Evolutionary conservation across 2,888 invertebrate genomes (phyloP).

Genomic region (Orgyia antiqua): DNA sequence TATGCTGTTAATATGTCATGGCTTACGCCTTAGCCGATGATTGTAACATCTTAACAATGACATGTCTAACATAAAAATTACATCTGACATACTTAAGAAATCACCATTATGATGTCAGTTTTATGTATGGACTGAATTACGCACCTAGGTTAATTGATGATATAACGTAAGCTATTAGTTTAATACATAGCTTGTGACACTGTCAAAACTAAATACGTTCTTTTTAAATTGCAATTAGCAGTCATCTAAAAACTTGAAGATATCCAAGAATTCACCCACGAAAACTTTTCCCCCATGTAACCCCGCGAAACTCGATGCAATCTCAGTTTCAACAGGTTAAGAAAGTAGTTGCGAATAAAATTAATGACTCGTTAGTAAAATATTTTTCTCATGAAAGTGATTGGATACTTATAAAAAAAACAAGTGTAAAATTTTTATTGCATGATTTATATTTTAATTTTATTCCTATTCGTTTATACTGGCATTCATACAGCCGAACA

Average conservation of each 20-base stretch:
- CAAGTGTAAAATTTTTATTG: no score
- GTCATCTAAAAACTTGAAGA: no score
- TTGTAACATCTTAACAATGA: slow-evolving; percentile 12
- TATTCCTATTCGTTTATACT: no score
- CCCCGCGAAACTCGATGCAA: slow-evolving; percentile 15
- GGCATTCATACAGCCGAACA: no score
- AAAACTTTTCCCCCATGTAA: slow-evolving; percentile 28
- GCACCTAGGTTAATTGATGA: no score
- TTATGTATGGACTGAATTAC: no score
- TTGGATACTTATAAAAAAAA: slow-evolving; percentile 7
- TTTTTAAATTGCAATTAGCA: no score
- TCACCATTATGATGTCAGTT: background rate
- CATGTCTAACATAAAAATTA: slow-evolving; percentile 17
- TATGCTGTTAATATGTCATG: slow-evolving; percentile 31
- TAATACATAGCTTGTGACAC: no score
- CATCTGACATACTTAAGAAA: background rate
- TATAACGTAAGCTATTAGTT: no score
- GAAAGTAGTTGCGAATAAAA: slow-evolving; percentile 14
- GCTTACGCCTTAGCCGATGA: slow-evolving; percentile 20
- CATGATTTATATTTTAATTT: no score
- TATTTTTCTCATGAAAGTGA: slow-evolving; percentile 6
- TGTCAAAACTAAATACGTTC: no score
- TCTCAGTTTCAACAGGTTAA: slow-evolving; percentile 14
- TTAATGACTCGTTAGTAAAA: slow-evolving; percentile 8
- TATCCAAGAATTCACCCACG: no score